Base-by-base conservation (phyloP, 1,140 invertebrate genomes). In the Hydropsyche tenuis region DNA sequence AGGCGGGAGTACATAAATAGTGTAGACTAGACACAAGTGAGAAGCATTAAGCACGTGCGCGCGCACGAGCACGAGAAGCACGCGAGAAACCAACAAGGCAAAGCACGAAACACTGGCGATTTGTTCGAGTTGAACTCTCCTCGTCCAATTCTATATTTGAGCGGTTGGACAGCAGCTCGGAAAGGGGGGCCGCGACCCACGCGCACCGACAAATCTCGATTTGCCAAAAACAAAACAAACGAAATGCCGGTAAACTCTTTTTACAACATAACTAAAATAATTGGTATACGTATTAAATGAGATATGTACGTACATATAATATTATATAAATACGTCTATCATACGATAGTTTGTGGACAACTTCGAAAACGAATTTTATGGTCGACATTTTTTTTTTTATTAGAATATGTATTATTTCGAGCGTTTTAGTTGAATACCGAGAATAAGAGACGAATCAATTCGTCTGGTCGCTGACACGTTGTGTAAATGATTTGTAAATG, bases 71-170 rank as follows among this genome's bases (percentile, higher is more conserved):
- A 65, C 63, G 37, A 27, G 27, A 27, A 25, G 25, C 63, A 65
- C 63, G 12, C 22, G 18, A 62, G 6, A 25, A 3, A 16, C 63
- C 63, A 18, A 14, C 18, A 37, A 37, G 30, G 30, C 30, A 37
- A 37, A 37, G 9, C 30, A 37, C 30, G 20, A 20, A 25, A 27
- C 37, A 65, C 63, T 65, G 63, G 37, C 63, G 25, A 20, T 65
- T 4, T 25, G 30, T 12, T 16, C 63, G 63, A 18, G 23, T 37
- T 20, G 63, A 65, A 20, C 30, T 20, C 63, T 42, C 27, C 63
- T 12, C 42, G 25, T 27, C 20, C 68, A 56, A 25, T 48, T 70
- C 68, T 70, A 70, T 70, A 70, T 70, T 70, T 70, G 68, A 70
- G 20, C 68, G 42, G 43, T 37, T 46, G 68, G 45, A 20, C 68